These are phyloP conservation scores for Pardalotus punctatus DNA, from an alignment of 2,113 vertebrate genomes.

Conservation along the genomic window DNA sequence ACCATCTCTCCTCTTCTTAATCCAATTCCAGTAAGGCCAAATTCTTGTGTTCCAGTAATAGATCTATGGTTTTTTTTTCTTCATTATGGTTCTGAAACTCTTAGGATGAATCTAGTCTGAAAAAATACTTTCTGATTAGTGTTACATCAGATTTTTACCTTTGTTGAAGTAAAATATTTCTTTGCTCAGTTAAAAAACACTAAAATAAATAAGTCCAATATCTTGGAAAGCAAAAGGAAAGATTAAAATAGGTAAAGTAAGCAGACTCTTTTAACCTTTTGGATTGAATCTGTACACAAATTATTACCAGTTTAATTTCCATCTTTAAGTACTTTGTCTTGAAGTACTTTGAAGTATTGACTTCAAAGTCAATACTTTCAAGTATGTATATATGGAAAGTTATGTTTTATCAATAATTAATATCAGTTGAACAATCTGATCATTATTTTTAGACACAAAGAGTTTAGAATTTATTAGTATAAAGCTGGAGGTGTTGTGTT, in stretches of 20 bases:
- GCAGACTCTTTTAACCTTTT: background rate
- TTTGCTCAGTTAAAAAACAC: background rate
- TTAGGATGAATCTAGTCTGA: background rate
- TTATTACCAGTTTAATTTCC: background rate
- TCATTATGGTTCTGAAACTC: background rate
- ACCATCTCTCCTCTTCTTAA: background rate
- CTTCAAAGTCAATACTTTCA: background rate
- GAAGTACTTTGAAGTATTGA: background rate
- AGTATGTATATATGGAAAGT: background rate
- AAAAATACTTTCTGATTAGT: background rate
- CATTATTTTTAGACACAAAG: background rate
- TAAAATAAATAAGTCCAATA: background rate
- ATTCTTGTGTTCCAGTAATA: background rate
- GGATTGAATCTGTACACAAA: background rate
- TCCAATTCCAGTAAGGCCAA: background rate
- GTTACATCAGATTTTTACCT: background rate
- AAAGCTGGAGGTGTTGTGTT: background rate
- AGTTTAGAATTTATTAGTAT: background rate
- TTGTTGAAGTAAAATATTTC: background rate
- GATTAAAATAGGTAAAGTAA: background rate
- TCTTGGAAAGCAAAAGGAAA: background rate
- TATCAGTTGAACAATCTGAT: background rate
- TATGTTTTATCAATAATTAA: constrained; percentile 18
- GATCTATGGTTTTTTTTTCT: background rate
- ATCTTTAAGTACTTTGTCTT: background rate